Evolutionary conservation across 2,797 vertebrate genomes (phyloP), one percentile per base, ranked within the genome.

Genomic region (Leuciscus waleckii): DNA sequence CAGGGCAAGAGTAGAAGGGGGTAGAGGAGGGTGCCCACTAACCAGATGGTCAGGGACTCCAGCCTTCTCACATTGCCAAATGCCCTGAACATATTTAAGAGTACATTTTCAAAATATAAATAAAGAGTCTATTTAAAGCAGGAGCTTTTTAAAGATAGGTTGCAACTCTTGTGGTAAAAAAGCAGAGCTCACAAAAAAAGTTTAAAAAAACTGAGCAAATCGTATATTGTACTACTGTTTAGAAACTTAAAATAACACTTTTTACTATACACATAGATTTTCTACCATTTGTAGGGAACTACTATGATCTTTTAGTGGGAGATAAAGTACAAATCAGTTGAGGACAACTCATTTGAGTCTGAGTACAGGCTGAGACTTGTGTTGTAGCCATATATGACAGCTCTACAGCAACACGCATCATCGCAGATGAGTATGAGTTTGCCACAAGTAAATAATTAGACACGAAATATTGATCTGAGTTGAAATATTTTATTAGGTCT

Each of bases 41-140:
- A 91, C 92, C 94, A 95, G 92, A 95, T 95, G 93, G 93, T 92
- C 86, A 86, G 92, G 91, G 90, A 78, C 67, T 87, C 86, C 86
- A 69, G 85, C 85, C 7, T 88, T 86, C 93, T 90, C 70, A 86
- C 90, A 83, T 88, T 94, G 89, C 89, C 89, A 90, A 82, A 89
- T 89, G 90, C 87, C 89, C 92, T 92, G 89, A 74, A 83, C 90
- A 76, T 90, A 93, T 92, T 90, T 93, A 93, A 93, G 87, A 85
- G 21, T 87, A 90, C 86, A 91, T 92, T 91, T 85, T 92, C 58
- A 85, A 92, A 90, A 92, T 93, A 90, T 89, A 91, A 92, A 93
- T 89, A 90, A 70, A 82, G 35, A 61, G 56, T 84, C 39, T 84
- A 76, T 86, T 87, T 82, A 90, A 61, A 63, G 16, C 65, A 81